A percentile compares a stretch with the other conserved stretches of the same genome.
These are phyloP conservation scores for Epinephelus moara DNA, from an alignment of 2,113 vertebrate genomes.

Conservation along the genomic window DNA sequence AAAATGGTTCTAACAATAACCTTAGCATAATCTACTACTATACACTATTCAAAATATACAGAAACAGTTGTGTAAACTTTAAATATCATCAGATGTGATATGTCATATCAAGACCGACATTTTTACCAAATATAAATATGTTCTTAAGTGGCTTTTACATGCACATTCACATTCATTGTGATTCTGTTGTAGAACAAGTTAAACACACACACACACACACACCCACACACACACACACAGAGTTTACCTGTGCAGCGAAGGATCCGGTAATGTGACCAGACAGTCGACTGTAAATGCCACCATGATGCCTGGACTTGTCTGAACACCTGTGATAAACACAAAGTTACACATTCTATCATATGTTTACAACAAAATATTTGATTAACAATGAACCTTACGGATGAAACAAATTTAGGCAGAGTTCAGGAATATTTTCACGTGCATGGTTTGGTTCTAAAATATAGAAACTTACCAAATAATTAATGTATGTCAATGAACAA, in stretches of 20 bases:
- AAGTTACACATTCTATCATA: neutral
- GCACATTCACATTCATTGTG: neutral
- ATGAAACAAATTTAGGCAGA: neutral
- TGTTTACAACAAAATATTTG: neutral
- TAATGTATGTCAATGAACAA: too few species aligned
- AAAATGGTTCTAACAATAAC: too few species aligned
- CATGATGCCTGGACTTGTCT: constrained; percentile 83
- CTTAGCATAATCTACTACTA: too few species aligned
- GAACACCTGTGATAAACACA: constrained; percentile 77
- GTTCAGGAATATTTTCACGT: neutral
- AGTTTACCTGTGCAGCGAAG: constrained; percentile 78
- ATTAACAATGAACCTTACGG: neutral
- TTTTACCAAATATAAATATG: too few species aligned
- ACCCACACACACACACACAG: neutral
- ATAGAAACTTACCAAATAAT: neutral
- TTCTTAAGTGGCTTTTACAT: too few species aligned
- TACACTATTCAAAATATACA: too few species aligned
- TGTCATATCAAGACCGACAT: too few species aligned
- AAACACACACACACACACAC: neutral
- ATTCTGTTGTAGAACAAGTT: neutral
- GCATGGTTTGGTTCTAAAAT: too few species aligned
- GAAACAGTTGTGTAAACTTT: too few species aligned
- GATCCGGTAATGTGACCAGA: constrained; percentile 37
- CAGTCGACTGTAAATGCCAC: constrained; percentile 77
- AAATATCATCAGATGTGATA: too few species aligned